phyloP scores from a whole-genome alignment of 1,140 invertebrate species.

The Chironomus tepperi region DNA sequence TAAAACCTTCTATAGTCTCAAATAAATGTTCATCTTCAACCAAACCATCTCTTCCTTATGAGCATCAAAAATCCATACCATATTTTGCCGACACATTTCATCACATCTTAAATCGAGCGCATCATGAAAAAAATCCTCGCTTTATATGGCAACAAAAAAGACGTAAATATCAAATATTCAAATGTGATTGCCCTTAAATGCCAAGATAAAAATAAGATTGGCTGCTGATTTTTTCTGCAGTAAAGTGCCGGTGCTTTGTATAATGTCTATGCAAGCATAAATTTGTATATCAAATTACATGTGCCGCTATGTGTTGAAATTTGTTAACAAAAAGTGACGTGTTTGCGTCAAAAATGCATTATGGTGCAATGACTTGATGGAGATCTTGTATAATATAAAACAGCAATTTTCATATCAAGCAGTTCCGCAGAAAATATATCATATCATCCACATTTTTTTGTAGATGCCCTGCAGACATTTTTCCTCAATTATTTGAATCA shows the following conservation, averaged over 20 bases:
- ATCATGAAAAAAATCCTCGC: neutral
- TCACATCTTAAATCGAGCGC: too few relatives aligned
- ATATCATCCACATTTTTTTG: neutral
- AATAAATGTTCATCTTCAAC: too few relatives aligned
- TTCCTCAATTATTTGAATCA: neutral
- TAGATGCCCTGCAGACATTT: neutral
- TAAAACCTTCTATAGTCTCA: too few relatives aligned
- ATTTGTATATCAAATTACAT: constrained; percentile 7
- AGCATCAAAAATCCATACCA: neutral
- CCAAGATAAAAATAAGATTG: neutral
- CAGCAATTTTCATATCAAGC: too few relatives aligned
- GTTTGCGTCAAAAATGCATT: constrained; percentile 21
- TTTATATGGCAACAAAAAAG: neutral
- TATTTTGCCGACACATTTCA: neutral
- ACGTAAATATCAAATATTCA: constrained; percentile 17
- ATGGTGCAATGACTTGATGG: neutral
- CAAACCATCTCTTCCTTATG: too few relatives aligned
- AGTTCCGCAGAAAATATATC: too few relatives aligned
- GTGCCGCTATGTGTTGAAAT: constrained; percentile 1
- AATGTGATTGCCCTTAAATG: constrained; percentile 20
- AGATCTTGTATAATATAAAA: neutral
- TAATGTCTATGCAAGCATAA: neutral
- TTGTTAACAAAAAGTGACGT: neutral
- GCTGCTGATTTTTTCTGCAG: neutral
- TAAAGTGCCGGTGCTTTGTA: neutral